These are phyloP conservation scores for Crocallis elinguaria DNA, from an alignment of 2,888 invertebrate species.

Conservation along the genomic window DNA sequence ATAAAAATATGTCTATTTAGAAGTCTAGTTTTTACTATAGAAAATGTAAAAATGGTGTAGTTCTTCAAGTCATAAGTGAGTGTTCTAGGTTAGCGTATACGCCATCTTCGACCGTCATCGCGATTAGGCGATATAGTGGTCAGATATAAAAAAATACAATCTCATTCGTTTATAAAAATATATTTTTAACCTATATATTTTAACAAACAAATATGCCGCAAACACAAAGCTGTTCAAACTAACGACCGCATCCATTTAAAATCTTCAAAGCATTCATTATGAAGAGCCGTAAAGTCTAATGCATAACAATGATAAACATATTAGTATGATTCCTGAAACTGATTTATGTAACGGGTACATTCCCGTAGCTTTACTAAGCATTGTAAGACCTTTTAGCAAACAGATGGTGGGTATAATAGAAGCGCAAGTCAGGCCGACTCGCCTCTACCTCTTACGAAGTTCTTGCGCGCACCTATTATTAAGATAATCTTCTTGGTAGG, in stretches of 20 bases:
- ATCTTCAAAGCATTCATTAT: slow-evolving; percentile 44
- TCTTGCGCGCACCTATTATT: slow-evolving; percentile 42
- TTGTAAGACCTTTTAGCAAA: slow-evolving; percentile 57
- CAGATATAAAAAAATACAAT: not conserved
- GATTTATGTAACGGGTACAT: slow-evolving; percentile 50
- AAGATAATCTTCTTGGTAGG: slow-evolving; percentile 38
- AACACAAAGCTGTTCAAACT: slow-evolving; percentile 36
- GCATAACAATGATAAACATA: slow-evolving; percentile 52
- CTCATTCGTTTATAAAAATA: not conserved
- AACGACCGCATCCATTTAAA: slow-evolving; percentile 41
- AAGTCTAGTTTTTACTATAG: no score
- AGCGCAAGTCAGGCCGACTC: slow-evolving; percentile 48
- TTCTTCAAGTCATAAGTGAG: no score
- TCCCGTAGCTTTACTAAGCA: slow-evolving; percentile 45
- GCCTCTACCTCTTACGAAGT: slow-evolving; percentile 36
- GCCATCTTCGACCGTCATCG: no score
- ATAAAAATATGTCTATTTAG: no score
- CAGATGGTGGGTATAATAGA: slow-evolving; percentile 50
- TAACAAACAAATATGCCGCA: slow-evolving; percentile 16
- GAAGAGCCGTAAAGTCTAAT: slow-evolving; percentile 43
- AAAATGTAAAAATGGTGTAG: no score
- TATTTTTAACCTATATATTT: slow-evolving; percentile 14
- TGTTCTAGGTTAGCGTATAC: no score
- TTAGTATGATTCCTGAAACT: slow-evolving; percentile 45
- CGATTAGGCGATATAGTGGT: no score